Base-by-base conservation (phyloP, 1,140 invertebrate genomes). In the Neodiprion pinetum region DNA sequence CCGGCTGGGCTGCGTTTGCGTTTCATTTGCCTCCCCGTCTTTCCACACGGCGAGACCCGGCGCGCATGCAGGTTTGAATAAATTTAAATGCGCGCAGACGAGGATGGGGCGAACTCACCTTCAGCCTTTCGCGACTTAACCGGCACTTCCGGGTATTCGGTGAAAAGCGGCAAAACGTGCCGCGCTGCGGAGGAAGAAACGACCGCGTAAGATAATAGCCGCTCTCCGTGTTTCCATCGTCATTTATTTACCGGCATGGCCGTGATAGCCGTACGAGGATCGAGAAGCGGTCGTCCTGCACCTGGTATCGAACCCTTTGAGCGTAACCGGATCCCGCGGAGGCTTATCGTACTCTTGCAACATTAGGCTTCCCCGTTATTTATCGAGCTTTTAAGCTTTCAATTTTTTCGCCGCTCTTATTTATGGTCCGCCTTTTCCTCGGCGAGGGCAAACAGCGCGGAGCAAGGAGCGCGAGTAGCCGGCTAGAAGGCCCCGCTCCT, bases 291-390 rank as follows among this genome's bases (percentile, higher is more conserved):
- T 40, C 28, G 53, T 9, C 53, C 11, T 17, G 11, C 53, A 61
- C 53, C 53, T 61, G 53, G n/a, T 61, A 61, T 61, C n/a, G 53
- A 61, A 61, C 53, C 53, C 53, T 61, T 61, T 61, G 53, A 61
- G 53, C 53, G 53, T 61, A 61, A 47, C 67, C 67, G 17, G 40
- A 67, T 53, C 67, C 71, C 69, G 74, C 82, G 78, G 79, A 76
- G 73, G 85, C 85, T 88, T 88, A 88, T 88, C 86, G 83, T 82
- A 81, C 86, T 88, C 85, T 87, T 88, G 86, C 86, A 87, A 88
- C 86, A 88, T 88, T 88, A 88, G 81, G 80, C 83, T 84, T 83
- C 75, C 74, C 76, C 82, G 80, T 87, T 85, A 86, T 87, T 88
- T 82, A 86, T 82, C 80, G 77, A 76, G 75, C 75, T 77, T 82